Conservation (phyloP, 2,888 invertebrate species). For the Neoitamus cyanurus region DNA sequence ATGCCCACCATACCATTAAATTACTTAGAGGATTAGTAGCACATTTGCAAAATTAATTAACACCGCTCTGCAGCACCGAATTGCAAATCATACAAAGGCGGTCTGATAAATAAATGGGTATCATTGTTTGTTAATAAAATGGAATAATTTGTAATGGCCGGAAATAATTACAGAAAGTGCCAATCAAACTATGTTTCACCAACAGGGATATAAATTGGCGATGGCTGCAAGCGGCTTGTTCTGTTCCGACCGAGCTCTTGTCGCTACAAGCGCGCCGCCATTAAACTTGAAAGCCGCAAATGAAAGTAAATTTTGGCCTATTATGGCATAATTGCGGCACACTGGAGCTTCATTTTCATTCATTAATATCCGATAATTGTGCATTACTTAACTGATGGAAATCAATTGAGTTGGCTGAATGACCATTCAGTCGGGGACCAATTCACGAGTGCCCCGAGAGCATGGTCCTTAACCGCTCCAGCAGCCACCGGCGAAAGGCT, state of each 20-base stretch:
- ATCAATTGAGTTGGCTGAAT: background rate
- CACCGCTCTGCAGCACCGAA: background rate
- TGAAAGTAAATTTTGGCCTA: background rate
- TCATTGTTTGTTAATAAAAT: background rate
- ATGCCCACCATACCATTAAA: background rate
- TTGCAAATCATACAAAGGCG: background rate
- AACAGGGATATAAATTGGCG: background rate
- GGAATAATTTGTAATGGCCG: background rate
- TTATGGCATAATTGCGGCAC: background rate
- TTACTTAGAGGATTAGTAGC: background rate
- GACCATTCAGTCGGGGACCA: background rate
- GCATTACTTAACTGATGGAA: background rate
- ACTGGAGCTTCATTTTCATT: background rate
- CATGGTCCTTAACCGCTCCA: background rate
- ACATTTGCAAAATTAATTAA: background rate
- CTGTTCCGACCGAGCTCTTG: background rate
- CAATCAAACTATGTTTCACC: background rate
- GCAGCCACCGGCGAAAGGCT: background rate
- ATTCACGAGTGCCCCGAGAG: background rate
- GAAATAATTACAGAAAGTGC: background rate
- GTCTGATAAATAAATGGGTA: background rate
- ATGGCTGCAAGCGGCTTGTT: background rate
- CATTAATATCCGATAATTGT: background rate
- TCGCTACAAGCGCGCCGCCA: background rate
- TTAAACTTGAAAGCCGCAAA: conserved; percentile 9